A percentile compares a stretch with the other conserved stretches of the same genome.
These are phyloP conservation scores for Corapipo altera DNA, from an alignment of 2,113 vertebrate genomes.

Conservation along the genomic window DNA sequence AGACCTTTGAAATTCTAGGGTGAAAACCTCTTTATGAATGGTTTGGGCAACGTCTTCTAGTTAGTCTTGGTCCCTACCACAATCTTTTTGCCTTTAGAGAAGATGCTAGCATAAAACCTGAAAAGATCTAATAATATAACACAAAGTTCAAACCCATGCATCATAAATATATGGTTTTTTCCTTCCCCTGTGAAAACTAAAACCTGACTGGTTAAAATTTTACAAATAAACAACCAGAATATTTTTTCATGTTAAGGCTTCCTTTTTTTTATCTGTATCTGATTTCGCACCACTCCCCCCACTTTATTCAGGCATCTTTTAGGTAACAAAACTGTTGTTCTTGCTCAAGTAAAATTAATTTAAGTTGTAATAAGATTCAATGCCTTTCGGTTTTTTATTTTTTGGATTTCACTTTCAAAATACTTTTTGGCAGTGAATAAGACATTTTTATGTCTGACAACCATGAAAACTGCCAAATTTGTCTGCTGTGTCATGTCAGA, in stretches of 20 bases:
- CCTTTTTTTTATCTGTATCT: not conserved
- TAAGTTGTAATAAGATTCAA: not conserved
- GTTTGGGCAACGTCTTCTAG: not conserved
- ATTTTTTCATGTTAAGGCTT: not conserved
- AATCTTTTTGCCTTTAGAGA: not conserved
- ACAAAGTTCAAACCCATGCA: not conserved
- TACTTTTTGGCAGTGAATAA: slow-evolving; percentile 21
- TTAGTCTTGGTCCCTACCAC: not conserved
- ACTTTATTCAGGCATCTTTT: not conserved
- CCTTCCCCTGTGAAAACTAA: not conserved
- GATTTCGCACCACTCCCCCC: rapidly evolving
- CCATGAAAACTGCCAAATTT: slow-evolving; percentile 11
- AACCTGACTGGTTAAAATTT: not conserved
- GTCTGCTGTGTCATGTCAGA: slow-evolving; percentile 16
- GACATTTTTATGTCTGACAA: slow-evolving; percentile 7
- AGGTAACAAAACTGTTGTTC: not conserved
- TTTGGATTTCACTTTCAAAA: slow-evolving; percentile 25
- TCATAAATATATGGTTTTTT: not conserved
- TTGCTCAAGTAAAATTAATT: not conserved
- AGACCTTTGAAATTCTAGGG: not conserved
- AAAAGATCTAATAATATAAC: not conserved
- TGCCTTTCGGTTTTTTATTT: not conserved
- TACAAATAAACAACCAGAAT: not conserved
- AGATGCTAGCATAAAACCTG: not conserved
- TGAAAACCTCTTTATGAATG: not conserved